A percentile compares a stretch with the other conserved stretches of the same genome.
These are phyloP conservation scores for Chaetodon trifascialis DNA, from an alignment of 2,113 vertebrate species.

Conservation along the genomic window DNA sequence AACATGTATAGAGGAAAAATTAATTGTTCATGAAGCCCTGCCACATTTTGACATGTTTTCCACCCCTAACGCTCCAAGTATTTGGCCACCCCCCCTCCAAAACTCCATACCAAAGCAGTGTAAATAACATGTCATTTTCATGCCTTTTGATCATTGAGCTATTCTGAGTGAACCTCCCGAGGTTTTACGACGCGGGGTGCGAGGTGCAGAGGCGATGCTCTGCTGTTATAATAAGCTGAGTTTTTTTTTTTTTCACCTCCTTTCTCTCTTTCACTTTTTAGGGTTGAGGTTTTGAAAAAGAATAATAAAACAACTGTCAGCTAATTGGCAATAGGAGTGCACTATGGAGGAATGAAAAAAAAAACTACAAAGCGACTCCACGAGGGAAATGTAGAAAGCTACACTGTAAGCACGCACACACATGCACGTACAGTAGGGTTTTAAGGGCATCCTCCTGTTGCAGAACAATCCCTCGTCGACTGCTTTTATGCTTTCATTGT, in stretches of 20 bases:
- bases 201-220: constrained; percentile 62
- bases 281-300: constrained; percentile 70
- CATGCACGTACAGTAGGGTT: constrained; percentile 21
- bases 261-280: constrained; percentile 53
- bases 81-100: constrained; percentile 43
- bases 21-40: constrained; percentile 41
- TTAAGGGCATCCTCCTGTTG: constrained; percentile 64
- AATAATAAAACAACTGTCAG: constrained; percentile 79
- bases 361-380: constrained; percentile 75
- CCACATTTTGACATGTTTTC: constrained; percentile 45
- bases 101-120: constrained; percentile 41
- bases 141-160: constrained; percentile 71
- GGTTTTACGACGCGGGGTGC: constrained; percentile 41
- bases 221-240: constrained; percentile 53
- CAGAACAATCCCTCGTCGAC: constrained; percentile 46
- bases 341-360: constrained; percentile 33
- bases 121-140: constrained; percentile 74
- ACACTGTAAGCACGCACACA: constrained; percentile 21
- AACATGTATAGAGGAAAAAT: constrained; percentile 24
- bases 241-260: neutral
- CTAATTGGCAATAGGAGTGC: constrained; percentile 77
- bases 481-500: constrained; percentile 68
- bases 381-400: constrained; percentile 62
- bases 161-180: constrained; percentile 66
- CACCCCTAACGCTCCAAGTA: constrained; percentile 49